Base-by-base conservation (phyloP, 2,797 vertebrate genomes). In the Coregonus sp. region DNA sequence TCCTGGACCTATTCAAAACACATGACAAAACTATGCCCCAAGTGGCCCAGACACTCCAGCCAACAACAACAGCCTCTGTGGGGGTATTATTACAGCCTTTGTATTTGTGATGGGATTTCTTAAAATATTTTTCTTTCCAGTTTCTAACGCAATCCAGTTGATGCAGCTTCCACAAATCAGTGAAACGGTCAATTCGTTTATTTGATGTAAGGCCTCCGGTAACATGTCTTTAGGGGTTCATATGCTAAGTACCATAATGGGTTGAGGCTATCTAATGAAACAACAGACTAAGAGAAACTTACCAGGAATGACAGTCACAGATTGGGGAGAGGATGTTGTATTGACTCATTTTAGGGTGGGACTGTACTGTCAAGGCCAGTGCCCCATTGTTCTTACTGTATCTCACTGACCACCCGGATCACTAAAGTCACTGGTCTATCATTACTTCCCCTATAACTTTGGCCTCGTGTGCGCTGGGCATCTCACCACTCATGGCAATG, bases 311-410 rank as follows among this genome's bases (percentile, higher is more conserved):
- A 47, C 40, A 47, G 40, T 7, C 1, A 59, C 5, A n/a, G 18
- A 40, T 66, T 14, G 14, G 73, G 66, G 29, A 73, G 73, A 89
- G 89, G 89, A 90, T 87, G 86, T 86, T 81, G 81, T 82, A 75
- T 66, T 66, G 29, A 72, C 84, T 84, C 40, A 84, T 84, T 79
- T 81, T 75, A 65, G 80, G 82, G 82, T 80, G 84, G 83, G 52
- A 31, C 78, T 67, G 61, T 74, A 12, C 72, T 31, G 25, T 70
- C 37, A 75, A 80, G 78, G 78, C 82, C 59, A 1, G 67, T 40
- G 82, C 83, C 82, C 81, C 70, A 63, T 74, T 70, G 71, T 56
- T 72, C 66, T 20, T 0, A 66, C 74, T 71, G 35, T 1, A 56
- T 80, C 80, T 75, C 72, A 33, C 67, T 63, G 80, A 83, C 73